Evolutionary conservation across 2,113 vertebrate genomes (phyloP).

Genomic region (Salminus brasiliensis): DNA sequence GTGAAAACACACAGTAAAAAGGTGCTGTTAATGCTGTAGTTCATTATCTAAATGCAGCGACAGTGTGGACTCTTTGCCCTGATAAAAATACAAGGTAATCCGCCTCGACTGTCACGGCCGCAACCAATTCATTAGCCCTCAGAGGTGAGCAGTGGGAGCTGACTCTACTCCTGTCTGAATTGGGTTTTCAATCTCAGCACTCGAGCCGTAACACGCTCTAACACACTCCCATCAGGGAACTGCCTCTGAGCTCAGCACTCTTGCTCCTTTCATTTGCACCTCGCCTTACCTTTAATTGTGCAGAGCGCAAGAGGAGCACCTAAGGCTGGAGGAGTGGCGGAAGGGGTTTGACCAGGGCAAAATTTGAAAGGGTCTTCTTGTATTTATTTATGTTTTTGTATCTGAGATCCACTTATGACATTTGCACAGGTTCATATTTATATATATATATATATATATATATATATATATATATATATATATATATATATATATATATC

Average conservation of each 20-base stretch:
- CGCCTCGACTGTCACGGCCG: conserved; percentile 57
- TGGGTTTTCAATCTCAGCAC: conserved; percentile 55
- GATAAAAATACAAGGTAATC: conserved; percentile 64
- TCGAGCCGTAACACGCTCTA: conserved; percentile 54
- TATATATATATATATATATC: too few relatives aligned
- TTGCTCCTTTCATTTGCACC: conserved; percentile 44
- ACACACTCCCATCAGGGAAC: conserved; percentile 46
- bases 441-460: too few relatives aligned
- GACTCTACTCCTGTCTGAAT: conserved; percentile 55
- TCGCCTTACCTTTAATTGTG: conserved; percentile 48
- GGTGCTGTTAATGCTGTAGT: conserved; percentile 44
- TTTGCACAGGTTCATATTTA: background rate
- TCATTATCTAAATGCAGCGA: conserved; percentile 61
- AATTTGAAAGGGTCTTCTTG: background rate
- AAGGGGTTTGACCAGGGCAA: background rate
- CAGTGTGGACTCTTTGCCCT: conserved; percentile 56
- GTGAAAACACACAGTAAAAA: conserved; percentile 46
- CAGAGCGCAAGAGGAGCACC: background rate
- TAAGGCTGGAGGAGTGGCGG: background rate
- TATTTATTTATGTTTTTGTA: background rate
- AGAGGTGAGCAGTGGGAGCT: conserved; percentile 58
- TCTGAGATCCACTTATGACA: too few relatives aligned
- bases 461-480: background rate
- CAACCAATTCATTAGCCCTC: conserved; percentile 62
- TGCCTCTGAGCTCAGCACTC: conserved; percentile 39